phyloP scores from a whole-genome alignment of 2,888 invertebrate genomes.

The Acrobeloides nanus region DNA sequence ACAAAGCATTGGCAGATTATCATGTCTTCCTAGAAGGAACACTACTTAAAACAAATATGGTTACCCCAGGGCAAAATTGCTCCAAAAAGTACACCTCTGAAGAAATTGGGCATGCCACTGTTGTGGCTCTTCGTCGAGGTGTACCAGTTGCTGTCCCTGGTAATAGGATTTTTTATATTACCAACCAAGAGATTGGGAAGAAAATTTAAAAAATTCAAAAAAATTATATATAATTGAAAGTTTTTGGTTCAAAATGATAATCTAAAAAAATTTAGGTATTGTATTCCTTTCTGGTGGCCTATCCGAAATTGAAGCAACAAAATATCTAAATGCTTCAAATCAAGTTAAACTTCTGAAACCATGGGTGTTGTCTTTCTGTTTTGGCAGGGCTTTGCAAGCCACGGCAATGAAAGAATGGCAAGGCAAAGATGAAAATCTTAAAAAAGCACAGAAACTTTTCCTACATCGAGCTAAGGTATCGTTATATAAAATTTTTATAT shows the following conservation, averaged over 20 bases:
- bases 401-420: slow-evolving; percentile 89
- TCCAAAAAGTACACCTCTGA: slow-evolving; percentile 69
- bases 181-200: too few relatives aligned
- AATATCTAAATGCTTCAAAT: slow-evolving; percentile 94
- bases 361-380: slow-evolving; percentile 95
- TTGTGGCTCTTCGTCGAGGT: slow-evolving; percentile 80
- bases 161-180: slow-evolving; percentile 28
- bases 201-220: too few relatives aligned
- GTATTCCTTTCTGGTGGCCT: slow-evolving; percentile 98
- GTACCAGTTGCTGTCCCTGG: slow-evolving; percentile 90
- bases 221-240: too few relatives aligned
- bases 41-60: slow-evolving; percentile 97
- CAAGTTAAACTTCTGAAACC: slow-evolving; percentile 74
- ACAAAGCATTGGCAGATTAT: slow-evolving; percentile 92
- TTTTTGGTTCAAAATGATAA: too few relatives aligned
- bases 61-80: slow-evolving; percentile 77
- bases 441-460: slow-evolving; percentile 72
- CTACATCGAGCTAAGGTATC: slow-evolving; percentile 58
- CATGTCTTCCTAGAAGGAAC: slow-evolving; percentile 96
- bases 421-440: slow-evolving; percentile 80
- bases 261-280: slow-evolving; percentile 72
- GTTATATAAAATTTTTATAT: too few relatives aligned
- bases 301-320: slow-evolving; percentile 91
- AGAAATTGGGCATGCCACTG: slow-evolving; percentile 85
- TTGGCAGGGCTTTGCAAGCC: slow-evolving; percentile 90